phyloP scores from a whole-genome alignment of 2,113 vertebrate genomes.

The Dendrocopos noguchii region DNA sequence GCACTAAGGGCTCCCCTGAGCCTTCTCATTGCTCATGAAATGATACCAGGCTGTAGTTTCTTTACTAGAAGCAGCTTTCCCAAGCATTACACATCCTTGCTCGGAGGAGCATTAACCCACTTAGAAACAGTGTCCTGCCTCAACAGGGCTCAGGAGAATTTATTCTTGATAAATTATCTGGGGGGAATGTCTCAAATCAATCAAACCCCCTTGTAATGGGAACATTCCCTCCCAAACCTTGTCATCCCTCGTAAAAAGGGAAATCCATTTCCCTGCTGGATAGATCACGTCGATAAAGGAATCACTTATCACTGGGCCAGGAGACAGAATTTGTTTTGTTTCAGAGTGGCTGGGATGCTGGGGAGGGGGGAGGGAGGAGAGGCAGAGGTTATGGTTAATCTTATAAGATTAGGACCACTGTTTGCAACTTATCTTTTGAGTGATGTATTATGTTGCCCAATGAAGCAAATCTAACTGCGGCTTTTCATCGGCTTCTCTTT shows the following conservation, averaged over 20 bases:
- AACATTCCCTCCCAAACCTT: slow-evolving; percentile 10
- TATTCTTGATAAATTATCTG: slow-evolving; percentile 2
- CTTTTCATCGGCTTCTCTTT: slow-evolving; percentile 50
- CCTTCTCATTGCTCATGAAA: too few species aligned
- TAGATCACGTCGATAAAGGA: slow-evolving; percentile 20
- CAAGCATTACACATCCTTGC: background rate
- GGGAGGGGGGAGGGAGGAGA: background rate
- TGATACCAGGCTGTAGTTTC: background rate
- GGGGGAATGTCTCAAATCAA: slow-evolving; percentile 13
- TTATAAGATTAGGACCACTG: slow-evolving; percentile 49
- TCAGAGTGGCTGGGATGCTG: background rate
- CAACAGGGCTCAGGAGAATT: background rate
- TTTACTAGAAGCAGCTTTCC: slow-evolving; percentile 6
- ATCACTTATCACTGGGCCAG: slow-evolving; percentile 45
- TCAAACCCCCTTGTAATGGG: background rate
- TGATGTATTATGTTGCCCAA: slow-evolving; percentile 20
- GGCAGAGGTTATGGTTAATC: slow-evolving; percentile 50
- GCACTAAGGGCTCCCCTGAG: too few species aligned
- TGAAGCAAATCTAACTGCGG: slow-evolving; percentile 41
- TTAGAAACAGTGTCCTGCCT: background rate
- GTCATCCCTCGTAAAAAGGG: slow-evolving; percentile 46
- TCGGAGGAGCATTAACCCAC: background rate
- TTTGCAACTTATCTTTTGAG: slow-evolving; percentile 57
- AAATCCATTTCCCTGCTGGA: slow-evolving; percentile 43
- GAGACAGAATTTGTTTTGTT: slow-evolving; percentile 1